These are phyloP conservation scores for Aradus depressus DNA, from an alignment of 2,888 invertebrate genomes.

Conservation along the genomic window DNA sequence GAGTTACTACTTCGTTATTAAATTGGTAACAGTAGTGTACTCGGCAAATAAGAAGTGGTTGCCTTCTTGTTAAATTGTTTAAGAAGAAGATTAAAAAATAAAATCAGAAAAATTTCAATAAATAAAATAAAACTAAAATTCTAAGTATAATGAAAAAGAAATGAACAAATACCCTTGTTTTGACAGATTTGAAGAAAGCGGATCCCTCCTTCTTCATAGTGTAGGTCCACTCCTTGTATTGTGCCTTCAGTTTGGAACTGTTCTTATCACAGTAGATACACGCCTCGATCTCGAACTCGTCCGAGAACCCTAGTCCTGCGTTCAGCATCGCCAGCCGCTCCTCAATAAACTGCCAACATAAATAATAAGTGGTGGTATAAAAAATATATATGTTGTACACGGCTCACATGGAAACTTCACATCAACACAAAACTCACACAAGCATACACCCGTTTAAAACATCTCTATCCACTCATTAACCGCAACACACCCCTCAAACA, in stretches of 20 bases:
- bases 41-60: too few species aligned
- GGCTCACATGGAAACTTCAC: too few species aligned
- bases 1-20: not conserved
- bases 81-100: not conserved
- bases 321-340: slow-evolving; percentile 86
- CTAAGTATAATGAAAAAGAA: not conserved
- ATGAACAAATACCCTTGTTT: slow-evolving; percentile 57
- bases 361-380: slow-evolving; percentile 33
- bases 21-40: not conserved
- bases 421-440: too few species aligned
- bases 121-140: not conserved
- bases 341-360: slow-evolving; percentile 89
- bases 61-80: not conserved
- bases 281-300: slow-evolving; percentile 89
- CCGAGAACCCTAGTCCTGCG: slow-evolving; percentile 82
- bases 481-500: too few species aligned
- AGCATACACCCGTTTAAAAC: too few species aligned
- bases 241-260: slow-evolving; percentile 50
- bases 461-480: too few species aligned
- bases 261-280: slow-evolving; percentile 57
- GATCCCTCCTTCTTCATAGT: slow-evolving; percentile 69
- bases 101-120: not conserved
- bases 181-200: slow-evolving; percentile 74
- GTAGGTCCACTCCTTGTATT: slow-evolving; percentile 70
- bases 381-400: slow-evolving; percentile 11